These are phyloP conservation scores for Cotesia vestalis DNA, from an alignment of 1,140 invertebrate species.

Conservation along the genomic window DNA sequence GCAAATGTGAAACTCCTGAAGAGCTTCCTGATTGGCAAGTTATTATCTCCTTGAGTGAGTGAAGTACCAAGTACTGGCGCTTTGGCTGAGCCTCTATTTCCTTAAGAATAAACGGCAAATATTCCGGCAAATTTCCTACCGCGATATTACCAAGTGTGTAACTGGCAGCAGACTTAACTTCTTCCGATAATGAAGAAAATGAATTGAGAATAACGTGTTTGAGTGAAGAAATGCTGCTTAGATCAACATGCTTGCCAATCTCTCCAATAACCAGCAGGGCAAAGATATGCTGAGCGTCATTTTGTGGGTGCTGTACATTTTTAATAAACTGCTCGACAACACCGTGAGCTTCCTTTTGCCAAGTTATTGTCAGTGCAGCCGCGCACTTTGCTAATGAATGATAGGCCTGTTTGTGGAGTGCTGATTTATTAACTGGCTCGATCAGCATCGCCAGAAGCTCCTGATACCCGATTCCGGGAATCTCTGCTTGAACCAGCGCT, in stretches of 20 bases:
- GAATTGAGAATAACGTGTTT: slow-evolving; percentile 80
- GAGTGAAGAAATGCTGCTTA: slow-evolving; percentile 79
- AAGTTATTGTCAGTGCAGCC: slow-evolving; percentile 87
- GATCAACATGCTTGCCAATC: slow-evolving; percentile 91
- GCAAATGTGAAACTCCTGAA: slow-evolving; percentile 79
- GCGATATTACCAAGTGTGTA: slow-evolving; percentile 95
- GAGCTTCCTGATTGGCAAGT: slow-evolving; percentile 84
- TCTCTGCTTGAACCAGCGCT: slow-evolving; percentile 82
- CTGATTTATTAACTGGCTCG: slow-evolving; percentile 67
- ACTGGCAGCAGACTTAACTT: slow-evolving; percentile 95
- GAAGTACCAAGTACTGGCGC: slow-evolving; percentile 93
- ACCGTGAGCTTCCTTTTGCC: slow-evolving; percentile 75
- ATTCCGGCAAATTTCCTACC: slow-evolving; percentile 92
- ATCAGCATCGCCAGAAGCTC: slow-evolving; percentile 81
- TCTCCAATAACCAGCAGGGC: slow-evolving; percentile 93
- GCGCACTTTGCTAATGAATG: slow-evolving; percentile 95
- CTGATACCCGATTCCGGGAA: slow-evolving; percentile 82
- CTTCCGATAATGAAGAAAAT: slow-evolving; percentile 82
- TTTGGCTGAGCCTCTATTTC: slow-evolving; percentile 95
- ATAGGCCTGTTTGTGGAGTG: slow-evolving; percentile 81
- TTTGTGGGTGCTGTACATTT: slow-evolving; percentile 78
- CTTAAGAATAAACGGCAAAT: slow-evolving; percentile 92
- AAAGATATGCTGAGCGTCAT: slow-evolving; percentile 90
- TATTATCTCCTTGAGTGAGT: slow-evolving; percentile 97
- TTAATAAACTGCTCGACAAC: slow-evolving; percentile 87